Evolutionary conservation across 2,888 invertebrate genomes (phyloP).

Genomic region (Schrankia costaestrigalis): DNA sequence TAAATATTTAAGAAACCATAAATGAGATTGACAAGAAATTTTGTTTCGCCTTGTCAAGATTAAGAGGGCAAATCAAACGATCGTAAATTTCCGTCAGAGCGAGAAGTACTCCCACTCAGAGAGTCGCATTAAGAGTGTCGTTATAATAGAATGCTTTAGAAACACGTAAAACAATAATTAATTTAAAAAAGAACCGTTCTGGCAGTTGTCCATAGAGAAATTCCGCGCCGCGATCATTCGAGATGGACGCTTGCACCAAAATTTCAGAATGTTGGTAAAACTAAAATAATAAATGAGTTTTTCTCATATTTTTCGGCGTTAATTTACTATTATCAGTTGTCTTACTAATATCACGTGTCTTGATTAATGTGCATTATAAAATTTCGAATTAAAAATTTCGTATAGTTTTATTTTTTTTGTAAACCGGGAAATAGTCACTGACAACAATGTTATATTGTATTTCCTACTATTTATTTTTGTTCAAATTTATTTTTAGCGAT

Average conservation of each 20-base stretch:
- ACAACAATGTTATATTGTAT: constrained; percentile 1
- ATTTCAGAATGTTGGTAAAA: constrained; percentile 23
- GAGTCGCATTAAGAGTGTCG: constrained; percentile 52
- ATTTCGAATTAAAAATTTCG: constrained; percentile 4
- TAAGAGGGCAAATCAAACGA: constrained; percentile 70
- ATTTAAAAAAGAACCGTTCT: constrained; percentile 68
- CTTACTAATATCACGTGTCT: too few relatives aligned
- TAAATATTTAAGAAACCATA: constrained; percentile 46
- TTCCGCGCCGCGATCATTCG: constrained; percentile 39
- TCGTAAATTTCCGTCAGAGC: constrained; percentile 60
- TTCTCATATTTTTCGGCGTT: constrained; percentile 18
- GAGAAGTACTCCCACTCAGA: constrained; percentile 57
- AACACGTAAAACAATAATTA: constrained; percentile 77
- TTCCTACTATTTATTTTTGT: constrained; percentile 7
- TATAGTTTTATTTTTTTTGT: constrained; percentile 4
- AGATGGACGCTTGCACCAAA: constrained; percentile 1
- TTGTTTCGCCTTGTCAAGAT: constrained; percentile 59
- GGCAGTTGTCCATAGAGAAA: constrained; percentile 68
- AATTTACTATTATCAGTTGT: constrained; percentile 27
- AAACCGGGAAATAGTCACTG: constrained; percentile 6
- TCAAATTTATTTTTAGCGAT: too few relatives aligned
- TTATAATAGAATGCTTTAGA: constrained; percentile 73
- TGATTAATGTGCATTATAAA: constrained; percentile 9
- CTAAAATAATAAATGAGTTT: constrained; percentile 27
- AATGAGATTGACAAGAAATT: constrained; percentile 53